phyloP scores from a whole-genome alignment of 2,797 vertebrate genomes.

The Ciconia nigra region DNA sequence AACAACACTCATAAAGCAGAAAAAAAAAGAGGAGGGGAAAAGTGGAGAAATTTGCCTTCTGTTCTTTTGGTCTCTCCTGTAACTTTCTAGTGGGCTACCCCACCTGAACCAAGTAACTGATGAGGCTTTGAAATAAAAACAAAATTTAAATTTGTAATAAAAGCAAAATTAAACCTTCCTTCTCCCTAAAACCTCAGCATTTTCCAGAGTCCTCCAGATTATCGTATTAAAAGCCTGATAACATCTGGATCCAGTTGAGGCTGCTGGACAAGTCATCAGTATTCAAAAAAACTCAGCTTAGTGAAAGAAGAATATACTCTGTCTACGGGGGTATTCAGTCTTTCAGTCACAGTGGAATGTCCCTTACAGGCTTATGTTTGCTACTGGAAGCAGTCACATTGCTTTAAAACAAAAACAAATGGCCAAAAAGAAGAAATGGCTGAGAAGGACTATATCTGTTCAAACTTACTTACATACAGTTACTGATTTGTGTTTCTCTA shows the following conservation, averaged over 20 bases:
- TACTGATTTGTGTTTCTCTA: background rate
- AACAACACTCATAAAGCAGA: background rate
- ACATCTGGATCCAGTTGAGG: slow-evolving; percentile 30
- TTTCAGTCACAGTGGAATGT: background rate
- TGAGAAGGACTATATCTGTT: background rate
- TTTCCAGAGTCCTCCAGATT: slow-evolving; percentile 5
- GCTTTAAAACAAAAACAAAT: background rate
- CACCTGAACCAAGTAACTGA: background rate
- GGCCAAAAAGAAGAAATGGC: background rate
- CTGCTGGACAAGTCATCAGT: background rate
- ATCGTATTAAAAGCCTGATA: background rate
- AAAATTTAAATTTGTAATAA: background rate
- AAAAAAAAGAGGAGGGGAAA: accelerated
- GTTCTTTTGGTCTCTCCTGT: background rate
- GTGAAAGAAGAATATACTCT: background rate
- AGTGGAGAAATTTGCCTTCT: background rate
- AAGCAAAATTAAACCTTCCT: background rate
- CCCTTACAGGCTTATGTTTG: background rate
- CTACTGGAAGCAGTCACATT: background rate
- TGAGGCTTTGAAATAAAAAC: background rate
- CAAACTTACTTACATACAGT: background rate
- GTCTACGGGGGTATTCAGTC: background rate
- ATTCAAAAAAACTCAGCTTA: background rate
- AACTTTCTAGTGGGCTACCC: background rate
- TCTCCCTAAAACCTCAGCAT: background rate